Evolutionary conservation across 2,888 invertebrate species (phyloP).

Genomic region (Ypsolopha sequella): DNA sequence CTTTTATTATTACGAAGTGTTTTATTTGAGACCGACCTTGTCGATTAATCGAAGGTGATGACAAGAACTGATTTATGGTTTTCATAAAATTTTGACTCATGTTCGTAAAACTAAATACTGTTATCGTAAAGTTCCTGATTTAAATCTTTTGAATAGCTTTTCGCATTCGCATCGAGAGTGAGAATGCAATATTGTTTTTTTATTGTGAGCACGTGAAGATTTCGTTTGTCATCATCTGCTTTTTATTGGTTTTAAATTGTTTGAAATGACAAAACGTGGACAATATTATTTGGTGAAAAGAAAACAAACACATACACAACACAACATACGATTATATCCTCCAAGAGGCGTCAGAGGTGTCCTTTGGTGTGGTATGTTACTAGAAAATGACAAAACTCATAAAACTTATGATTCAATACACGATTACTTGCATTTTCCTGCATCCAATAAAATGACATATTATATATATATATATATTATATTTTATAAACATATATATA

Average conservation of each 20-base stretch:
- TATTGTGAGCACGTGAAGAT: neutral
- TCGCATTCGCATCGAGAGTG: neutral
- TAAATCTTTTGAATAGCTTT: conserved; percentile 8
- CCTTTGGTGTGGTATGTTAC: too few relatives aligned
- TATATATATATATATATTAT: too few relatives aligned
- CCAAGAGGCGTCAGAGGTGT: too few relatives aligned
- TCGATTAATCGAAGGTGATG: conserved; percentile 61
- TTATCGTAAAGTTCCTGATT: conserved; percentile 8
- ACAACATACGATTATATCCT: too few relatives aligned
- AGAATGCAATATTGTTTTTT: neutral
- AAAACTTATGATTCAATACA: too few relatives aligned
- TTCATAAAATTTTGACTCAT: conserved; percentile 37
- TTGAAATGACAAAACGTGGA: neutral
- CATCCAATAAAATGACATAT: too few relatives aligned
- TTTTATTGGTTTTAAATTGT: neutral
- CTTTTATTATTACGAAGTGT: conserved; percentile 31
- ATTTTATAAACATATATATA: too few relatives aligned
- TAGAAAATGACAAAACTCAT: too few relatives aligned
- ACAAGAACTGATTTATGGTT: conserved; percentile 57
- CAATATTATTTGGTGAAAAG: neutral
- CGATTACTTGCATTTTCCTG: too few relatives aligned
- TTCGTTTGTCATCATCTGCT: neutral
- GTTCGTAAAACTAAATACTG: conserved; percentile 35
- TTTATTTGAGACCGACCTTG: conserved; percentile 44
- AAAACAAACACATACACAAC: neutral